Conservation (phyloP, 1,140 invertebrate species). For the Augochlora pura region DNA sequence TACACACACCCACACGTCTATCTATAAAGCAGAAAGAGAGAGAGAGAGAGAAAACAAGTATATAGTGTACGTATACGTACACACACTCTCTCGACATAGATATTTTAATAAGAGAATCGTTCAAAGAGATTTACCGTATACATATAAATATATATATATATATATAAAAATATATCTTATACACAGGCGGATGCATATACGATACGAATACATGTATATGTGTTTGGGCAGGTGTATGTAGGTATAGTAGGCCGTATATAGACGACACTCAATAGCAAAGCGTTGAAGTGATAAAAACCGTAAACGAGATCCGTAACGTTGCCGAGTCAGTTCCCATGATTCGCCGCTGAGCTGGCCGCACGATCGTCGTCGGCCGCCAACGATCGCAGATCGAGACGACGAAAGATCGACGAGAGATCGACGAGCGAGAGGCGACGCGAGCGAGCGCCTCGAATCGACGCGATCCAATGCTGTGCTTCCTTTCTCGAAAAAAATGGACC, state of each 20-base stretch:
- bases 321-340: conserved; percentile 58
- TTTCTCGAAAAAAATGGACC: neutral
- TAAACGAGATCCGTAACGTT: conserved; percentile 67
- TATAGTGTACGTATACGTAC: conserved; percentile 49
- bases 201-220: no score
- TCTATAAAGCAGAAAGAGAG: conserved; percentile 15
- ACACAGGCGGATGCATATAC: conserved; percentile 25
- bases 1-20: neutral
- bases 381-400: neutral
- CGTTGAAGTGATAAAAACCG: conserved; percentile 75
- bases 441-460: neutral
- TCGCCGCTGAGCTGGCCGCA: conserved; percentile 39
- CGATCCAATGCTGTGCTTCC: neutral
- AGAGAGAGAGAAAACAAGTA: conserved; percentile 1
- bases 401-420: neutral
- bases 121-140: conserved; percentile 44
- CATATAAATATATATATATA: conserved; percentile 39
- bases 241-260: conserved; percentile 53
- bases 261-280: conserved; percentile 74
- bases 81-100: conserved; percentile 6
- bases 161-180: conserved; percentile 39
- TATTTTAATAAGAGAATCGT: conserved; percentile 52
- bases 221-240: neutral
- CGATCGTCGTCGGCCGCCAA: conserved; percentile 34
- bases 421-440: no score